Evolutionary conservation across 35 echinoderm and acorn worm genomes (phyloP), one percentile per base, ranked within the genome.

Genomic region (Chiridota heheva): DNA sequence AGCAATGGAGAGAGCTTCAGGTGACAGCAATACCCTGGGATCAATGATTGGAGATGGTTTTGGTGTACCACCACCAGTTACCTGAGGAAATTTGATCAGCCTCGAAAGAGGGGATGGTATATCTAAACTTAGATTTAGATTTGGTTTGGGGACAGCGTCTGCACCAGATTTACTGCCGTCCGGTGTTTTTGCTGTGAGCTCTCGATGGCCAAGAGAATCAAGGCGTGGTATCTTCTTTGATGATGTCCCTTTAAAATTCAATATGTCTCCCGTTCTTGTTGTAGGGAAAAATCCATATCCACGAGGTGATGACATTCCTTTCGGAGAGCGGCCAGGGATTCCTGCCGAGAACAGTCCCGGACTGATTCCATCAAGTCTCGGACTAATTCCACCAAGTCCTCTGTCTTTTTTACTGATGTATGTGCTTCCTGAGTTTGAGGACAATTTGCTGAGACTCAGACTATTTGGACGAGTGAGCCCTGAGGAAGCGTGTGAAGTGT

Each of bases 1-100:
- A 77, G 92, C 92, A 58, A 96, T 96, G 7, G 92, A 96, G 29
- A 96, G 64, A 51, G 92, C 92, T 62, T 96, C 92, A 44, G 92
- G 92, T 65, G 92, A 89, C 0, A 96, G 83, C 44, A 96, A 43
- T 20, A 79, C 78, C 48, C 82, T 86, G 30, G 92, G 87, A 78
- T 86, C 92, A 78, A 93, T 93, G 15, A 88, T 87, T 2, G 69
- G 73, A 4, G 44, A 58, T 47, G 85, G 38, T 36, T 87, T 87
- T 41, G 56, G 58, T 29, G 58, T 78, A 2, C 75, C 75, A 7
- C 76, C 84, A 70, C 60, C 66, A 76, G 76, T 57, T 24, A 45
- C 47, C 13, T 59, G 70, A 4, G 90, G 77, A 47, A 65, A 75
- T 39, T 88, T 88, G 0, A 92, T 70, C 58, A 58, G 57, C 67